A percentile compares a stretch with the other conserved stretches of the same genome.
Conservation (phyloP, 2,888 invertebrate genomes). For the Lapara coniferarum region DNA sequence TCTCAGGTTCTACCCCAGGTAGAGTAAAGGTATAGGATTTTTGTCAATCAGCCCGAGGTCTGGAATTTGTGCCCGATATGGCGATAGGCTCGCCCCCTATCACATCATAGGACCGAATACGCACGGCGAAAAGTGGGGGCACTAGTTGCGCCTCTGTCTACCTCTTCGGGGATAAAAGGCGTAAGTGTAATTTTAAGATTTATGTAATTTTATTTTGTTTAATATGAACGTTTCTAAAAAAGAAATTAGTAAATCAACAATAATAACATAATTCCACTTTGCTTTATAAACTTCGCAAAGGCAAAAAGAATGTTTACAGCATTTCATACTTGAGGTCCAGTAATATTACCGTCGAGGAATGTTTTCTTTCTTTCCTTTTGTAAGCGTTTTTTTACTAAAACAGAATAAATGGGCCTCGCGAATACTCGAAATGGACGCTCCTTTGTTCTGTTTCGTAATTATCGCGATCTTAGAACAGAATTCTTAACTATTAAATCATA, state of each 20-base stretch:
- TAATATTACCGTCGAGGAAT: constrained; percentile 6
- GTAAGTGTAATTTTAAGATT: too few species aligned
- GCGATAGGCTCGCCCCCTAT: too few species aligned
- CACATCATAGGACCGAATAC: too few species aligned
- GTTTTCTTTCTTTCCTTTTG: constrained; percentile 13
- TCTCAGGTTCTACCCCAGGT: too few species aligned
- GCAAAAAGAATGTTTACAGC: neutral
- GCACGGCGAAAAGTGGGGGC: too few species aligned
- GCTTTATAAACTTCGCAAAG: neutral
- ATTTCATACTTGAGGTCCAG: constrained; percentile 7
- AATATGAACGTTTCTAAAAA: too few species aligned
- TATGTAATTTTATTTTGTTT: too few species aligned
- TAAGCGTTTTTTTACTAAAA: constrained; percentile 14
- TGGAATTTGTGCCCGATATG: too few species aligned
- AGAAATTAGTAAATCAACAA: neutral
- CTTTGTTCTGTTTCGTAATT: constrained; percentile 8
- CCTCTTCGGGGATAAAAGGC: too few species aligned
- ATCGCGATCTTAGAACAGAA: constrained; percentile 10
- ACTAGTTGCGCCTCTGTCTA: too few species aligned
- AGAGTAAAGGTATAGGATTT: too few species aligned
- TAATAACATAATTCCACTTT: neutral
- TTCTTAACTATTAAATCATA: constrained; percentile 11
- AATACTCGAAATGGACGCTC: neutral
- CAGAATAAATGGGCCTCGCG: constrained; percentile 14
- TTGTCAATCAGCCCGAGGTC: too few species aligned